These are phyloP conservation scores for Sebastes trivittatus DNA, from an alignment of 2,797 vertebrate genomes.

Conservation along the genomic window DNA sequence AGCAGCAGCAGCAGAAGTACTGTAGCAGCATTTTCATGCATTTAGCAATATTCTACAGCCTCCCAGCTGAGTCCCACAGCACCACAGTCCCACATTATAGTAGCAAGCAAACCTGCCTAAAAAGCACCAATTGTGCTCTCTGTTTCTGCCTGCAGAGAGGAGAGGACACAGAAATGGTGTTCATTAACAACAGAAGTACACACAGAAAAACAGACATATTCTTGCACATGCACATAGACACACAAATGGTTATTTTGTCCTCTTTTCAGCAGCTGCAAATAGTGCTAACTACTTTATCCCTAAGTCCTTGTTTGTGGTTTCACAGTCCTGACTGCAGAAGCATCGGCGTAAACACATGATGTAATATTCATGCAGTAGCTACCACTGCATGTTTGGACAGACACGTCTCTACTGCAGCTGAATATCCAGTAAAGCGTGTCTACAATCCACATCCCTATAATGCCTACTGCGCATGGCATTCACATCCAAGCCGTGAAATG, in stretches of 20 bases:
- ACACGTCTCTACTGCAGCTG: neutral
- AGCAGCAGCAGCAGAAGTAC: no score
- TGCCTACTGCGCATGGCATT: neutral
- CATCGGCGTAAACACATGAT: neutral
- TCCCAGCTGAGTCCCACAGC: conserved; percentile 4
- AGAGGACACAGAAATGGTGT: conserved; percentile 15
- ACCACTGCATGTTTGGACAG: neutral
- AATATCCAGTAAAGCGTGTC: neutral
- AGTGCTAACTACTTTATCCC: neutral
- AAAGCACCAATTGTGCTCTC: conserved; percentile 23
- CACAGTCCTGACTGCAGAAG: neutral
- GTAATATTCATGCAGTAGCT: neutral
- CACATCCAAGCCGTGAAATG: conserved; percentile 12
- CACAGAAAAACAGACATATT: neutral
- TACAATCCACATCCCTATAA: neutral
- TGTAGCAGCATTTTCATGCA: neutral
- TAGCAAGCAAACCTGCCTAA: conserved; percentile 15
- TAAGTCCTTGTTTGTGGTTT: neutral
- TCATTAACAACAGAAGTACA: conserved; percentile 40
- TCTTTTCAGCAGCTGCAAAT: neutral
- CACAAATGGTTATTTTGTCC: neutral
- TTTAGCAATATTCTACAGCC: neutral
- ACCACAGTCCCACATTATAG: neutral
- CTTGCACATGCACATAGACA: neutral
- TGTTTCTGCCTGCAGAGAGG: conserved; percentile 22